Conservation (phyloP, 1,140 invertebrate genomes). For the Lamellibrachia luymesi region DNA sequence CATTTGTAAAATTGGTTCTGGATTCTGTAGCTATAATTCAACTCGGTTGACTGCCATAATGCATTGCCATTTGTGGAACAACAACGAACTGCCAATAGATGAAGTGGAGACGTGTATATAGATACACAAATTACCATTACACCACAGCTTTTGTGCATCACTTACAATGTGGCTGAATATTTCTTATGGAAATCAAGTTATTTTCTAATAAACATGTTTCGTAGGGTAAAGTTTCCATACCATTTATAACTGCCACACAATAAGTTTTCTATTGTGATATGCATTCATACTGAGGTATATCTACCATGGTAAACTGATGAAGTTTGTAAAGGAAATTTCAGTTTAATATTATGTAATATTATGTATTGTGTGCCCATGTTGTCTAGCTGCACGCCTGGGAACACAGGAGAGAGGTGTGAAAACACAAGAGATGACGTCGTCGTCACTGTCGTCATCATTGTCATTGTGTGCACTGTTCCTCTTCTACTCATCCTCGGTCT, state of each 20-base stretch:
- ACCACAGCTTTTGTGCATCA: neutral
- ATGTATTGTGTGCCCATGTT: neutral
- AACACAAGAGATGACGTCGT: neutral
- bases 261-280: no score
- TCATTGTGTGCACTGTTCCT: neutral
- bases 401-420: neutral
- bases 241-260: neutral
- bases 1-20: no score
- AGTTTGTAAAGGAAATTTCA: no score
- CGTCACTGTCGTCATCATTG: neutral
- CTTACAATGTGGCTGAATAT: neutral
- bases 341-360: no score
- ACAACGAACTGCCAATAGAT: no score
- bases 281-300: no score
- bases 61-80: no score
- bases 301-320: no score
- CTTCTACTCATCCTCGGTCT: neutral
- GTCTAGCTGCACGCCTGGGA: neutral
- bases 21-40: no score
- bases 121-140: no score
- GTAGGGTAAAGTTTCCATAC: neutral
- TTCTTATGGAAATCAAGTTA: neutral
- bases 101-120: no score
- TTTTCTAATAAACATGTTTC: neutral
- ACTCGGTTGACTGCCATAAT: no score